Evolutionary conservation across 2,113 vertebrate genomes (phyloP), one percentile per base, ranked within the genome.

Genomic region (Alexandromys fortis): DNA sequence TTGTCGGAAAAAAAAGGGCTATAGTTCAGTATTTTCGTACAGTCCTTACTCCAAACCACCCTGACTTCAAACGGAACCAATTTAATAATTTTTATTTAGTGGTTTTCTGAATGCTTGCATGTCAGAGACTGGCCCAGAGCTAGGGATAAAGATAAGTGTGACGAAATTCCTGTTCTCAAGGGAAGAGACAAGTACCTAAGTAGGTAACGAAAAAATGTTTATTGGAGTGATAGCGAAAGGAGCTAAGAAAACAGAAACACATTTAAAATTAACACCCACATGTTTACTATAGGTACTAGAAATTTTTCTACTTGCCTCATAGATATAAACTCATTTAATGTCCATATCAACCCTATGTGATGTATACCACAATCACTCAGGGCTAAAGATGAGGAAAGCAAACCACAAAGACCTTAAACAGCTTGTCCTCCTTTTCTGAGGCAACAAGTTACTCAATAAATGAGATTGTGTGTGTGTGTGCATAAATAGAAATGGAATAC

Each of bases 301-400:
- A 35, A 52, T n/a, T 86, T 7, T 70, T 91, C 14, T 47, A 68
- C 82, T 77, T 28, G 35, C 3, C 72, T 82, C 85, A 76, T 22
- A 67, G 30, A 87, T 90, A 77, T 16, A 94, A 91, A 76, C 33
- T 76, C 55, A 55, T 76, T 86, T 42, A 90, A 76, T 86, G 22
- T 77, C 87, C 21, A 7, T 55, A 68, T 30, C 24, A 90, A 55
- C 90, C 17, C 30, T 30, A 35, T 68, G 42, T 30, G 19, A 49
- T 86, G 10, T 68, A 77, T 35, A 65, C 65, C 33, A 77, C 4
- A 58, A 22, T 93, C 55, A 33, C 13, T 93, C 28, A 19, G 22
- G n/a, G 47, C 73, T 75, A 73, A 19, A 94, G 30, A 30, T 79
- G 42, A 68, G 55, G 14, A 79, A 96, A 94, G 12, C 7, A 82